These are phyloP conservation scores for Ascaphus truei DNA, from an alignment of 2,113 vertebrate genomes.

Conservation along the genomic window DNA sequence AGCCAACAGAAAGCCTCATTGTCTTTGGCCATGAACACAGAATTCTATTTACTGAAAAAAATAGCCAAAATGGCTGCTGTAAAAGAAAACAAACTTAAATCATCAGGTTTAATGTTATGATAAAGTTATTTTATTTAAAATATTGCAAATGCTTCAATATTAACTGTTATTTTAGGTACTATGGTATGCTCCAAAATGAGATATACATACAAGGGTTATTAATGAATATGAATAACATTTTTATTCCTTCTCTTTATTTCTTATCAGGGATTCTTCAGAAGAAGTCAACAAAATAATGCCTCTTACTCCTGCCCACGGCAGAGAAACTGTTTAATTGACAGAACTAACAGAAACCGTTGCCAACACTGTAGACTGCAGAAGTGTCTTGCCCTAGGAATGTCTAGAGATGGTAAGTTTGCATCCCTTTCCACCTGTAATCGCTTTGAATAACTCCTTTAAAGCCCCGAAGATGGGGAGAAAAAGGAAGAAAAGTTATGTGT, in stretches of 20 bases:
- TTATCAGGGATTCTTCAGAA: conserved; percentile 91
- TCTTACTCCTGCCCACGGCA: conserved; percentile 97
- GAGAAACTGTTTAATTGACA: conserved; percentile 99
- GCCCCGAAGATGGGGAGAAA: not conserved
- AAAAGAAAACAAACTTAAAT: no score
- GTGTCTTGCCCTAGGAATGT: conserved; percentile 99
- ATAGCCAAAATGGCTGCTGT: no score
- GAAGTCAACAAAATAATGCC: conserved; percentile 98
- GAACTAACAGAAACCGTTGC: conserved; percentile 98
- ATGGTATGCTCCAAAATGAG: no score
- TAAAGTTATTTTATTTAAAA: no score
- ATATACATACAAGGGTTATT: not conserved
- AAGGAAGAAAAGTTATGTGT: not conserved
- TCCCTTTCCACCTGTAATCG: not conserved
- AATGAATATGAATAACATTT: conserved; percentile 8
- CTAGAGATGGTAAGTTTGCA: conserved; percentile 86
- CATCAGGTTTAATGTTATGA: no score
- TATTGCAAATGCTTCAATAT: no score
- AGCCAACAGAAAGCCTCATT: no score
- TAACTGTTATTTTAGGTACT: no score
- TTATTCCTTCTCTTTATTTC: conserved; percentile 25
- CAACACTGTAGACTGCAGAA: conserved; percentile 98
- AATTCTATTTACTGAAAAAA: no score
- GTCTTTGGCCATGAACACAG: no score
- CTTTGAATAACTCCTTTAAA: conserved; percentile 13